Conservation (phyloP, 1,140 invertebrate species). For the Eriosoma lanigerum region DNA sequence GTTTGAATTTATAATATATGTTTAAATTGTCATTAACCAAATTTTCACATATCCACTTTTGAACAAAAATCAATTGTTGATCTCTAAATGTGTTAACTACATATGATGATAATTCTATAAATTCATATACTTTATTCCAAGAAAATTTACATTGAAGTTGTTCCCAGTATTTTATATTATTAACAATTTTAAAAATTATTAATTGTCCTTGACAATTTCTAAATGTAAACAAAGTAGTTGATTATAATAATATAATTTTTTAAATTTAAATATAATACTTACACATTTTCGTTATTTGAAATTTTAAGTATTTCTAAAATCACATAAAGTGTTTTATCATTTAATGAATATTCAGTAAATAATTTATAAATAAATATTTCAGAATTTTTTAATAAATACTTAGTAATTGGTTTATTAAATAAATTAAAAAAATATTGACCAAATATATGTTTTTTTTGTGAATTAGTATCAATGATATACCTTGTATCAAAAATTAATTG, state of each 20-base stretch:
- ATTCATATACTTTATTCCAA: conserved; percentile 22
- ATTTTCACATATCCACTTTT: conserved; percentile 18
- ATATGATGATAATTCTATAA: neutral
- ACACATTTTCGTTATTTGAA: neutral
- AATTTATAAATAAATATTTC: neutral
- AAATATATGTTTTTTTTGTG: neutral
- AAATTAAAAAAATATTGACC: conserved; percentile 17
- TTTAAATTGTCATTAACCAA: conserved; percentile 1
- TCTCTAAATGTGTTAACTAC: neutral
- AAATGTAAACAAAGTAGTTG: too few species aligned
- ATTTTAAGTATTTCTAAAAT: conserved; percentile 2
- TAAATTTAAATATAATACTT: neutral
- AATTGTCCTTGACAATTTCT: neutral
- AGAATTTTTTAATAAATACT: neutral
- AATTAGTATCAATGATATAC: neutral
- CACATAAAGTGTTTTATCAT: neutral
- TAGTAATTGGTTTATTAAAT: conserved; percentile 17
- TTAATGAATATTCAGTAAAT: conserved; percentile 8
- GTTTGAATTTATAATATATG: conserved; percentile 5
- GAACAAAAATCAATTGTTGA: neutral
- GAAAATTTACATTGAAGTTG: neutral
- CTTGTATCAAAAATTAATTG: neutral
- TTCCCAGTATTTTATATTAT: neutral
- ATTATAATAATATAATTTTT: neutral
- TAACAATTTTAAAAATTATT: neutral